A percentile compares a stretch with the other conserved stretches of the same genome.
These are phyloP conservation scores for Holacanthella duospinosa DNA, from an alignment of 2,888 invertebrate genomes.

Conservation along the genomic window DNA sequence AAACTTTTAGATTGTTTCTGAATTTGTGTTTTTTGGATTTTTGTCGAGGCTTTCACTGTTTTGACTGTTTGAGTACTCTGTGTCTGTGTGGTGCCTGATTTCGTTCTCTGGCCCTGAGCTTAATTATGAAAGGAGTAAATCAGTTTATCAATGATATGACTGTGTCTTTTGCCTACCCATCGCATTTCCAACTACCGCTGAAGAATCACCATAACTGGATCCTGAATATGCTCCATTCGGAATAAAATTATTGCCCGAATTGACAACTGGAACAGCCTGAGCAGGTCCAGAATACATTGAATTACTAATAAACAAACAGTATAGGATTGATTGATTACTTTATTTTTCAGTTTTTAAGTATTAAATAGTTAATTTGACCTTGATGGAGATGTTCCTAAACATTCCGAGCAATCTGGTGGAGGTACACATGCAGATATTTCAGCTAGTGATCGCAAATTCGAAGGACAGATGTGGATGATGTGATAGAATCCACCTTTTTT, in stretches of 20 bases:
- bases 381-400: slow-evolving; percentile 5
- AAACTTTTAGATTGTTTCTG: too few relatives aligned
- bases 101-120: background rate
- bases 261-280: background rate
- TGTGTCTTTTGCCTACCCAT: background rate
- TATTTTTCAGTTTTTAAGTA: background rate
- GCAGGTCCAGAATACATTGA: background rate
- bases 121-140: background rate
- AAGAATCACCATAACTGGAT: background rate
- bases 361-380: background rate
- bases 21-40: too few relatives aligned
- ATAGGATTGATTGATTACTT: background rate
- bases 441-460: slow-evolving; percentile 17
- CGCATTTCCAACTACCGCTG: background rate
- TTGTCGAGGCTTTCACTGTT: background rate
- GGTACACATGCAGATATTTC: slow-evolving; percentile 27
- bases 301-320: background rate
- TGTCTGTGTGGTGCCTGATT: background rate
- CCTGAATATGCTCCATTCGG: background rate
- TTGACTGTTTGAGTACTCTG: background rate
- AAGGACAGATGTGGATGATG: slow-evolving; percentile 23
- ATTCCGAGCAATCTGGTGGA: slow-evolving; percentile 21
- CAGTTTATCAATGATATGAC: too few relatives aligned
- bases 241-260: background rate
- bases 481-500: slow-evolving; percentile 23